Evolutionary conservation across 2,888 invertebrate genomes (phyloP).

Genomic region (Leucozona laternaria): DNA sequence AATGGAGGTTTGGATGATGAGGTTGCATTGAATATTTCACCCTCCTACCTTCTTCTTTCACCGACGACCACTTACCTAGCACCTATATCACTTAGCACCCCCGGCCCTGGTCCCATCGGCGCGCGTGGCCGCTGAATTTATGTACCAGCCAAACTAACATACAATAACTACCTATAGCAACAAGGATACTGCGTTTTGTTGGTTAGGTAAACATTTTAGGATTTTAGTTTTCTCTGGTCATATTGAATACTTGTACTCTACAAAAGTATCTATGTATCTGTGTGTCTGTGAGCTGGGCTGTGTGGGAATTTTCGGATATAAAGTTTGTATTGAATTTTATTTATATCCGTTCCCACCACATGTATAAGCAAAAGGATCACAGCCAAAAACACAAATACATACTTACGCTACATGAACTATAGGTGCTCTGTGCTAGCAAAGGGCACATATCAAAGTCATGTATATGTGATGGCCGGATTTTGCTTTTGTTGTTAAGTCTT

Average conservation of each 20-base stretch:
- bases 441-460: slow-evolving; percentile 51
- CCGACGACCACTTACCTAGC: slow-evolving; percentile 8
- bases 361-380: slow-evolving; percentile 67
- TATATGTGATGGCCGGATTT: slow-evolving; percentile 56
- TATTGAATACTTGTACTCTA: slow-evolving; percentile 66
- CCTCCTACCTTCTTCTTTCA: slow-evolving; percentile 4
- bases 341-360: slow-evolving; percentile 67
- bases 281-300: slow-evolving; percentile 14
- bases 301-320: slow-evolving; percentile 64
- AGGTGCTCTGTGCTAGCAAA: slow-evolving; percentile 44
- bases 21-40: slow-evolving; percentile 57
- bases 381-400: slow-evolving; percentile 48
- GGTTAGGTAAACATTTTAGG: slow-evolving; percentile 71
- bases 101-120: slow-evolving; percentile 22
- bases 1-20: slow-evolving; percentile 47
- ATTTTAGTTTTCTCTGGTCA: slow-evolving; percentile 70
- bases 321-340: slow-evolving; percentile 74
- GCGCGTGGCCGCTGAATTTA: slow-evolving; percentile 69
- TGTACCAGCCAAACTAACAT: neutral
- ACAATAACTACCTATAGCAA: slow-evolving; percentile 37
- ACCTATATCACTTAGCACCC: slow-evolving; percentile 17
- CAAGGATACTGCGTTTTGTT: slow-evolving; percentile 68
- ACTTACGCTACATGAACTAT: slow-evolving; percentile 35
- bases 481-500: slow-evolving; percentile 71
- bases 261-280: slow-evolving; percentile 41